Evolutionary conservation across 1,140 invertebrate genomes (phyloP).

Genomic region (Rhagoletis zephyria): DNA sequence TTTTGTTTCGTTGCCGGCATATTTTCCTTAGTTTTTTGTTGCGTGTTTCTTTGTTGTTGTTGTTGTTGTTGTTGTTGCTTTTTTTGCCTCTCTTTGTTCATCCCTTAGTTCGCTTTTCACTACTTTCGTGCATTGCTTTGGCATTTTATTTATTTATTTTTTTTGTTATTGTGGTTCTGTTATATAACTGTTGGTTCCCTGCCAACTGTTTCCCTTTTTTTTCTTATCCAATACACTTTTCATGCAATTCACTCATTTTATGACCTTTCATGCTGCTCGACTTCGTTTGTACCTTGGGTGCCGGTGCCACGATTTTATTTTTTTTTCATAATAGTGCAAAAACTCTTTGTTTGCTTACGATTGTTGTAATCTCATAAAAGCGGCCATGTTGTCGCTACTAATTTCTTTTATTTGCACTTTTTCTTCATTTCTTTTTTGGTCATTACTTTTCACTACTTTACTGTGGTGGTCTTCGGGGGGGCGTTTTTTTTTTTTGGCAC

Average conservation of each 20-base stretch:
- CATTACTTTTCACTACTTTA: slow-evolving; percentile 22
- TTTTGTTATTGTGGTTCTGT: not conserved
- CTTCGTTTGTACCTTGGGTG: not conserved
- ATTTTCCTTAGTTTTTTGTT: not conserved
- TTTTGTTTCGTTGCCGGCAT: slow-evolving; percentile 26
- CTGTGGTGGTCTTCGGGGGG: not conserved
- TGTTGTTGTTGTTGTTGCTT: not conserved
- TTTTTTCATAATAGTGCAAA: not conserved
- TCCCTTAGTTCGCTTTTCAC: not conserved
- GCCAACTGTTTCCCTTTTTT: not conserved
- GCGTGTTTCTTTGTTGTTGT: not conserved
- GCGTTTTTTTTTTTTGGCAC: slow-evolving; percentile 25
- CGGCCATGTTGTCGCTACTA: slow-evolving; percentile 7
- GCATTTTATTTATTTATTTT: not conserved
- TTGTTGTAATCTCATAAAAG: slow-evolving; percentile 39
- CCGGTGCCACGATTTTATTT: not conserved
- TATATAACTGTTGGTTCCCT: not conserved
- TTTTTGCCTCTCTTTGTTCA: not conserved
- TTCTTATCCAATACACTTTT: not conserved
- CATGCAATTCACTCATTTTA: not conserved
- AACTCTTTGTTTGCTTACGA: slow-evolving; percentile 32
- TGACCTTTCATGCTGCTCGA: not conserved
- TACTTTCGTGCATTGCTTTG: slow-evolving; percentile 1
- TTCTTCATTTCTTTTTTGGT: slow-evolving; percentile 4
- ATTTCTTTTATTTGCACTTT: slow-evolving; percentile 32